These are phyloP conservation scores for Stegana nigrithorax DNA, from an alignment of 2,888 invertebrate species.

Conservation along the genomic window DNA sequence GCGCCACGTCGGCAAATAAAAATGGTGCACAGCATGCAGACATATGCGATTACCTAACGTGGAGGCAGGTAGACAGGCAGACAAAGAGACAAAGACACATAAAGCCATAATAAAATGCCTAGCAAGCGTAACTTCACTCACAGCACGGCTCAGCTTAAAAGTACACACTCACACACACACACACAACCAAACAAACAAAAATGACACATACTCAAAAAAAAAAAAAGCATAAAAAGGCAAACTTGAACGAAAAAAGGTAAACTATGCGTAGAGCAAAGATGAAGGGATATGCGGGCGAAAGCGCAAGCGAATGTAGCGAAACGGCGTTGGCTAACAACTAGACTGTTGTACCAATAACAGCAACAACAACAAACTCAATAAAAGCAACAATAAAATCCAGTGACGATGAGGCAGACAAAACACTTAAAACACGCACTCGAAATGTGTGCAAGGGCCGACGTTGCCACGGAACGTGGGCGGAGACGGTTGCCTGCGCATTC, in stretches of 20 bases:
- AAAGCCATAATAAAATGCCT: background rate
- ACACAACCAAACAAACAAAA: background rate
- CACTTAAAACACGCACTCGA: background rate
- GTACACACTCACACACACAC: background rate
- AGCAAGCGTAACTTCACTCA: background rate
- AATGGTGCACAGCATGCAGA: too few relatives aligned
- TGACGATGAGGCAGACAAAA: background rate
- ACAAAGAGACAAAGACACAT: background rate
- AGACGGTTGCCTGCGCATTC: background rate
- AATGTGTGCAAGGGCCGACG: too few relatives aligned
- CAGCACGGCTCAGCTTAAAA: background rate
- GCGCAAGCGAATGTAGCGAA: too few relatives aligned
- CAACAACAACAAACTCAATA: background rate
- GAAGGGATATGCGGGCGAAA: background rate
- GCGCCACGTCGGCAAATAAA: slow-evolving; percentile 9
- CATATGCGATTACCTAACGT: too few relatives aligned
- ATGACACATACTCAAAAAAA: slow-evolving; percentile 36
- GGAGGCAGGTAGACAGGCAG: background rate
- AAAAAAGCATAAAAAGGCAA: slow-evolving; percentile 33
- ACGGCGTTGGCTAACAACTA: too few relatives aligned
- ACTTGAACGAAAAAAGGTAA: slow-evolving; percentile 23
- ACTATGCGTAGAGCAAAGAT: slow-evolving; percentile 1
- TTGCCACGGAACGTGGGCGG: too few relatives aligned
- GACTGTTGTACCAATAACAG: background rate
- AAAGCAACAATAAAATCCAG: background rate